Evolutionary conservation across 2,888 invertebrate genomes (phyloP).

Genomic region (Drosophila nr. fundita): DNA sequence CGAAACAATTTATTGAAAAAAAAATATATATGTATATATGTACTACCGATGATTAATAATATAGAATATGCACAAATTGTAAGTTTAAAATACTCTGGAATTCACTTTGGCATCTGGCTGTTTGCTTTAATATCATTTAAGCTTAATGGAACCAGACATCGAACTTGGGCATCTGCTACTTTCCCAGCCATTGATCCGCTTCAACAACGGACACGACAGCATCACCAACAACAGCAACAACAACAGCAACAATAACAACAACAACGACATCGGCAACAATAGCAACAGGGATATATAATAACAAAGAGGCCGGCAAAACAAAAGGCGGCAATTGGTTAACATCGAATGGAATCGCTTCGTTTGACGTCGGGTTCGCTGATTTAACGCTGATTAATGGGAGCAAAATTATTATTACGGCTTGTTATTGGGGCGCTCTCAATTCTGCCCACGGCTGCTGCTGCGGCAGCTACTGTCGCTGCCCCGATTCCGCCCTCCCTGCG

Average conservation of each 20-base stretch:
- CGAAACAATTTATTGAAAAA: background rate
- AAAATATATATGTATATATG: too few species aligned
- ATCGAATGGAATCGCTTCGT: constrained; percentile 33
- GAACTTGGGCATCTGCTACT: constrained; percentile 47
- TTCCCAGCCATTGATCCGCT: constrained; percentile 61
- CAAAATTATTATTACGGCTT: constrained; percentile 66
- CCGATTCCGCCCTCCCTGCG: background rate
- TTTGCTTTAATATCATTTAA: constrained; percentile 46
- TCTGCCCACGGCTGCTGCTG: constrained; percentile 2
- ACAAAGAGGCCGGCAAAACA: constrained; percentile 48
- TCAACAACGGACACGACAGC: constrained; percentile 17
- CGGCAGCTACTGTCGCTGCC: background rate
- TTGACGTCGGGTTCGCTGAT: constrained; percentile 55
- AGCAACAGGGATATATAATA: constrained; percentile 21
- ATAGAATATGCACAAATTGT: background rate
- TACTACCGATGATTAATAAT: background rate
- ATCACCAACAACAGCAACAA: constrained; percentile 1
- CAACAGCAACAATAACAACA: too few species aligned
- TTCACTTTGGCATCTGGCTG: constrained; percentile 32
- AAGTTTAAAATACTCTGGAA: constrained; percentile 9
- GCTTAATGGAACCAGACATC: constrained; percentile 57
- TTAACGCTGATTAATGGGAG: constrained; percentile 70
- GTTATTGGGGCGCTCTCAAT: constrained; percentile 30
- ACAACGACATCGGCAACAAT: constrained; percentile 8
- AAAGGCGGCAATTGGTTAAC: constrained; percentile 52